Base-by-base conservation (phyloP, 23 tunicate genomes). In the Diplosoma virens region DNA sequence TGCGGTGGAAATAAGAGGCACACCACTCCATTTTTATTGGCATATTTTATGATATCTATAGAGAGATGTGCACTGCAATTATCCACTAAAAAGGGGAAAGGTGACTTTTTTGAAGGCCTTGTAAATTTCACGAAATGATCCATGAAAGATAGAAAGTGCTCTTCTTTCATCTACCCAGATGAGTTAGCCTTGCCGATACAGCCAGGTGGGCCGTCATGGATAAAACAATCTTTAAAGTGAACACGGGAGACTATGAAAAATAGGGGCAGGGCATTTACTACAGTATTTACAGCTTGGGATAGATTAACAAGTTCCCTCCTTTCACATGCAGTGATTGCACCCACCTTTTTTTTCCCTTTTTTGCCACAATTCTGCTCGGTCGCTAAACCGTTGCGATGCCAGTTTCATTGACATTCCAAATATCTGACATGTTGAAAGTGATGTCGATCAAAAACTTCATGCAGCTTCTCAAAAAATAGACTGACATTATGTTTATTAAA, bases 351-450 rank as follows among this genome's bases (percentile, higher is more conserved):
- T 34, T 11, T 1, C 81, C 81, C 32, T 33, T 77, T 77, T 77
- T 27, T 77, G 76, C 71, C 1, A 77, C 71, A 56, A 65, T 58
- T 3, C 50, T 75, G 32, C 64, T 25, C 18, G 71, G 76, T 22
- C 46, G 54, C 76, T 77, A 75, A 20, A 56, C 71, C 25, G 81
- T 65, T 16, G 81, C 64, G 70, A 77, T 35, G 23, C 81, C 81
- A 24, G 71, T 30, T 77, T 77, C 76, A 34, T 77, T 75, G n/a
- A 77, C 47, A 33, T 77, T 77, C n/a, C 30, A 65, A 3, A 77
- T 64, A 7, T 77, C 67, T 28, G 29, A 36, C 6, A 50, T n/a
- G 75, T 36, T 23, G 76, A 77, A 55, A 77, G 50, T 65, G 37
- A 52, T 77, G 27, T 58, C 21, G 31, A 5, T 33, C 70, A 48